Percentiles rank a stretch among this genome's conserved stretches.
Conservation (phyloP, 2,113 vertebrate species). For the Lagopus leucura region DNA sequence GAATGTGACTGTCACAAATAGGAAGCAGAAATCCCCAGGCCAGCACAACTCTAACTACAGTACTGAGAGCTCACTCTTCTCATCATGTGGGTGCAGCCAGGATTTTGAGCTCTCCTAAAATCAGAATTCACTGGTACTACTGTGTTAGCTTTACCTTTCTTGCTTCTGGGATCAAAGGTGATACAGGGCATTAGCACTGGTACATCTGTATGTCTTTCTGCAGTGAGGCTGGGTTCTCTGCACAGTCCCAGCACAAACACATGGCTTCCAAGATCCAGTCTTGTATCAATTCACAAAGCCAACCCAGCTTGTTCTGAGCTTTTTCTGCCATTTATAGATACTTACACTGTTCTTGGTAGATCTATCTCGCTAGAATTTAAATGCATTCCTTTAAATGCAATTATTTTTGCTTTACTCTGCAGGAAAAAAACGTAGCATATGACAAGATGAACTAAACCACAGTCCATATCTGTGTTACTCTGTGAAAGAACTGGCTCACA, state of each 20-base stretch:
- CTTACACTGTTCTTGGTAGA: fast-evolving
- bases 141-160: neutral
- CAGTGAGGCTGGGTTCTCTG: neutral
- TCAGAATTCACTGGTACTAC: neutral
- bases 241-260: neutral
- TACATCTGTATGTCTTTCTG: neutral
- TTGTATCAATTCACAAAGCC: neutral
- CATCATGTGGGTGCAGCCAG: neutral
- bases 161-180: neutral
- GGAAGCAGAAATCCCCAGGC: neutral
- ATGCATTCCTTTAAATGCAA: neutral
- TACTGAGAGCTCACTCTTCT: neutral
- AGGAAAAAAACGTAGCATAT: neutral
- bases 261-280: neutral
- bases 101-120: neutral
- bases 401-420: neutral
- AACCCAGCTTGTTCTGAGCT: neutral
- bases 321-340: neutral
- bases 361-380: neutral
- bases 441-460: neutral
- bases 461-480: neutral
- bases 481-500: neutral
- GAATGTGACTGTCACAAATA: neutral
- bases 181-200: neutral
- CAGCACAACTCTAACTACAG: neutral